Evolutionary conservation across 2,888 invertebrate species (phyloP), one percentile per base, ranked within the genome.

Genomic region (Beris morrisii): DNA sequence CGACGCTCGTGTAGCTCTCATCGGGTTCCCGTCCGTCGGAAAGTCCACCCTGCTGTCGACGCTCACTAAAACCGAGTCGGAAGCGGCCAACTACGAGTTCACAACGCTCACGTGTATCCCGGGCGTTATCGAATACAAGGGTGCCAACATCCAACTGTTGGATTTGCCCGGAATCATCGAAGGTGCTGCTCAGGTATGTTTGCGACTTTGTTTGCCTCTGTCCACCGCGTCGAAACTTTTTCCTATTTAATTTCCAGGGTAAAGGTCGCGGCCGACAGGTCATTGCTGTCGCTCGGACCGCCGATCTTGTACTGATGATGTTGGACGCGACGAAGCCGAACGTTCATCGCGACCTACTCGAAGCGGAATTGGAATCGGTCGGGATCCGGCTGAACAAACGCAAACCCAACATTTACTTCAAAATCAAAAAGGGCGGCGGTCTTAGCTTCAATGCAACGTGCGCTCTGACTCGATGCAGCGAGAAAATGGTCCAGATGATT

Each of bases 151-250:
- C 78, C 99, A 99, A 79, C 84, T 99, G 70, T 87, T 99, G 0
- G 99, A 99, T 87, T 86, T 99, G 78, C 99, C 99, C 67, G 99
- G 99, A 78, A 99, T 99, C 79, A 99, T 99, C 79, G 99, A 99
- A 85, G 99, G 99, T 67, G 99, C 99, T 70, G 91, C 98, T 2
- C 97, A 94, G 73, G 76, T 75, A 71, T 53, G 53, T 30, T 22
- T 13, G 6, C 15, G n/a, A 11, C 30, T 54, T 54, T 4, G 9
- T 32, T 4, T 32, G 9, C n/a, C 22, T 4, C 7, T 1, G 4
- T 32, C 11, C 15, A 56, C 5, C 13, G 56, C 4, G n/a, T 13
- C 30, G 3, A 56, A 7, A n/a, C n/a, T 3, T 38, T 56, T 5
- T 65, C 48, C 32, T 46, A 31, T 54, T 38, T 22, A 30, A 48